Conservation (phyloP, 2,113 vertebrate species). For the Alexandromys fortis region DNA sequence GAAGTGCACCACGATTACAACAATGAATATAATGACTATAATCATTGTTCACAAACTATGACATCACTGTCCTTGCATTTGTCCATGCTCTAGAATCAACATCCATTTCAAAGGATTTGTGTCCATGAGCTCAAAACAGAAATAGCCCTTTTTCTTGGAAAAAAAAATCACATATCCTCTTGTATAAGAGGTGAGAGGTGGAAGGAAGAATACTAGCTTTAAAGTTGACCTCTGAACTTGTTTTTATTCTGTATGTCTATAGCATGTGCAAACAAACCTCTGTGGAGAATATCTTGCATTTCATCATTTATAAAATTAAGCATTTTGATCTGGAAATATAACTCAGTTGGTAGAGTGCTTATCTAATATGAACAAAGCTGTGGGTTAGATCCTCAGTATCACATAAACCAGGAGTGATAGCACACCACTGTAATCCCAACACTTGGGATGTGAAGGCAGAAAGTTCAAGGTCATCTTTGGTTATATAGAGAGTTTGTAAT, state of each 20-base stretch:
- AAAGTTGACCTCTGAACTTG: not conserved
- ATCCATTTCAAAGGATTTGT: constrained; percentile 31
- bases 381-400: not conserved
- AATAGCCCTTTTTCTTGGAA: not conserved
- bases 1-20: not conserved
- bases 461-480: not conserved
- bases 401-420: not conserved
- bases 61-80: constrained; percentile 43
- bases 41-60: constrained; percentile 1
- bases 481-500: not conserved
- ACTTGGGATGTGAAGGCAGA: not conserved
- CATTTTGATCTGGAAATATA: not conserved
- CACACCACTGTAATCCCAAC: not conserved
- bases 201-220: not conserved
- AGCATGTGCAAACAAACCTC: not conserved
- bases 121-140: not conserved
- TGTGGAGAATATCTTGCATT: not conserved
- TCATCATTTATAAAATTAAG: not conserved
- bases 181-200: not conserved
- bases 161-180: not conserved
- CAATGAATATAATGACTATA: not conserved
- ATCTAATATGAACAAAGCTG: not conserved
- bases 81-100: not conserved
- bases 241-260: not conserved
- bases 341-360: not conserved